phyloP scores from a whole-genome alignment of 2,113 vertebrate species.

The Felis chaus region DNA sequence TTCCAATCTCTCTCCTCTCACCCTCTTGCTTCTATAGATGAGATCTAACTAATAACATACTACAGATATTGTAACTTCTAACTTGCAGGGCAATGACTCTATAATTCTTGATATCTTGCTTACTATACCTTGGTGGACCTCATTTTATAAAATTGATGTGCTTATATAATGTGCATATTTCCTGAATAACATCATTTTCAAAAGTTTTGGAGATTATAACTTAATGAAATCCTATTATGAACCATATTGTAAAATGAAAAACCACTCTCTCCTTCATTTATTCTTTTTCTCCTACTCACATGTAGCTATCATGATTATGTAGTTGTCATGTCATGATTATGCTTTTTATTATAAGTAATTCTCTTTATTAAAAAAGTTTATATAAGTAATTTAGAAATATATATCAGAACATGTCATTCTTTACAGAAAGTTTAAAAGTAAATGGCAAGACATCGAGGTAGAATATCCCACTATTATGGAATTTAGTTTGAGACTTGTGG shows the following conservation, averaged over 20 bases:
- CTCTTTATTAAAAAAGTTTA: not conserved
- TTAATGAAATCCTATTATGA: not conserved
- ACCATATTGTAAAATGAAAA: not conserved
- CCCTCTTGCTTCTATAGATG: not conserved
- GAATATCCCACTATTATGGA: not conserved
- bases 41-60: not conserved
- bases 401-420: not conserved
- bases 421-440: not conserved
- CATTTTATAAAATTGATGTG: not conserved
- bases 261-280: not conserved
- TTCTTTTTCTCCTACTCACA: not conserved
- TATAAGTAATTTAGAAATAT: not conserved
- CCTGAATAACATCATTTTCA: not conserved
- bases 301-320: not conserved
- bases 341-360: slow-evolving; percentile 8
- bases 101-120: not conserved
- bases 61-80: not conserved
- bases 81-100: not conserved
- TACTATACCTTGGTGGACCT: not conserved
- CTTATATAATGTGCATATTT: not conserved
- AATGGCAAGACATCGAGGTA: not conserved
- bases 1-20: not conserved
- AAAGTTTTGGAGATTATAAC: not conserved
- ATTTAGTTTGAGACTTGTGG: slow-evolving; percentile 7
- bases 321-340: not conserved